phyloP scores from a whole-genome alignment of 2,888 invertebrate species.

The Lagria hirta region DNA sequence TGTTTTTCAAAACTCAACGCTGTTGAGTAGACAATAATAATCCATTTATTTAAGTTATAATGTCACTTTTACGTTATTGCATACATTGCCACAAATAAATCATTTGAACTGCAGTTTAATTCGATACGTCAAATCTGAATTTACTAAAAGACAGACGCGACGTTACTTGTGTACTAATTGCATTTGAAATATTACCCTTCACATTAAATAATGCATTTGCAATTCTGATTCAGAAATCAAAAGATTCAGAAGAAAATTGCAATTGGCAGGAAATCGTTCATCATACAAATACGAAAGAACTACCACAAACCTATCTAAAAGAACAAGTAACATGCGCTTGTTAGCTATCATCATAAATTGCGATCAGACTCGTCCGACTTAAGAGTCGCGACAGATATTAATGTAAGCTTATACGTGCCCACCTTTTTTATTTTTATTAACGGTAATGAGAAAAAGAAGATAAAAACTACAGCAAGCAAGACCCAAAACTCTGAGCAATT shows the following conservation, averaged over 20 bases:
- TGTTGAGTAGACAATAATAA: no score
- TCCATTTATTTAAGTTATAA: no score
- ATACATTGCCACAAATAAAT: no score
- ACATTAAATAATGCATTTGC: constrained; percentile 25
- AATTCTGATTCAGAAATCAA: constrained; percentile 23
- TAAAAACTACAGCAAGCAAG: constrained; percentile 13
- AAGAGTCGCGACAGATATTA: constrained; percentile 41
- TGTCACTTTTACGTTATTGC: no score
- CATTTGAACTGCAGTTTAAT: no score
- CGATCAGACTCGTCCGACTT: constrained; percentile 39
- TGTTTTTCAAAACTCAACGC: no score
- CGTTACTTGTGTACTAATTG: no score
- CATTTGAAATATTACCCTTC: no score
- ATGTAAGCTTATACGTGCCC: constrained; percentile 35
- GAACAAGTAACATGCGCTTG: constrained; percentile 43
- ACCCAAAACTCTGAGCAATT: constrained; percentile 4
- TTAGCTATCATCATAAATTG: constrained; percentile 45
- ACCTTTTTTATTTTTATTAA: constrained; percentile 31
- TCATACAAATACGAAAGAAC: constrained; percentile 39
- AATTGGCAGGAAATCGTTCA: constrained; percentile 30
- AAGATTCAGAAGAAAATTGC: constrained; percentile 24
- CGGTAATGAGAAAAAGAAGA: constrained; percentile 28
- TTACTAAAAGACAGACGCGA: no score
- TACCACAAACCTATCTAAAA: constrained; percentile 36
- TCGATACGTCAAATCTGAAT: no score